Evolutionary conservation across 1,140 invertebrate species (phyloP), one percentile per base, ranked within the genome.

Genomic region (Sweltsa coloradensis): DNA sequence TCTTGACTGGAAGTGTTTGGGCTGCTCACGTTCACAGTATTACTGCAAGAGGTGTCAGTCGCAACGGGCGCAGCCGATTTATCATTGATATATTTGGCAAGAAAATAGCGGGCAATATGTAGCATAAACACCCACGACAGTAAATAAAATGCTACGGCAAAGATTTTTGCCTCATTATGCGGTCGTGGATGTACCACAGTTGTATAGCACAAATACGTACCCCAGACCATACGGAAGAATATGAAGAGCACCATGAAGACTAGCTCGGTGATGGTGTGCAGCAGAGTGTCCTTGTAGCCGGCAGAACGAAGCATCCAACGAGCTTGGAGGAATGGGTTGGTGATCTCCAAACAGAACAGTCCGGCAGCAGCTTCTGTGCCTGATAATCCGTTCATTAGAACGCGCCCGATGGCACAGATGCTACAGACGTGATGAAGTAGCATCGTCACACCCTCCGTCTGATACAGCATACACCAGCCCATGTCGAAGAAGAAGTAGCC

Each of bases 401-500:
- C 70, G 2, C 65, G 56, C 11, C 57, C 61, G 40, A 77, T 61
- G 6, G 67, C 66, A 21, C 60, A 45, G 7, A 71, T 55, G 13
- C 71, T 68, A 49, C 60, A 61, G 1, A 63, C n/a, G 49, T 77
- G 74, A 59, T 77, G 74, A 14, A 55, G 52, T 7, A 75, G 57
- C 65, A 77, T 75, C 5, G 73, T 55, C n/a, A 54, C 55, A 22
- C 65, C 65, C 34, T 69, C 64, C 9, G 63, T 61, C 60, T 64
- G 63, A 57, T 73, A 67, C 25, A 65, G 53, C 2, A 72, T 45
- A 48, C 70, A 73, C 74, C 73, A 76, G n/a, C 65, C 51, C 19
- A 73, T 54, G 58, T 76, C 74, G 49, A 71, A 72, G 0, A 71
- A 57, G 56, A 76, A 77, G 57, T 76, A 77, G 18, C 72, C 70